Evolutionary conservation across 2,797 vertebrate species (phyloP), one percentile per base, ranked within the genome.

Genomic region (Huso huso): DNA sequence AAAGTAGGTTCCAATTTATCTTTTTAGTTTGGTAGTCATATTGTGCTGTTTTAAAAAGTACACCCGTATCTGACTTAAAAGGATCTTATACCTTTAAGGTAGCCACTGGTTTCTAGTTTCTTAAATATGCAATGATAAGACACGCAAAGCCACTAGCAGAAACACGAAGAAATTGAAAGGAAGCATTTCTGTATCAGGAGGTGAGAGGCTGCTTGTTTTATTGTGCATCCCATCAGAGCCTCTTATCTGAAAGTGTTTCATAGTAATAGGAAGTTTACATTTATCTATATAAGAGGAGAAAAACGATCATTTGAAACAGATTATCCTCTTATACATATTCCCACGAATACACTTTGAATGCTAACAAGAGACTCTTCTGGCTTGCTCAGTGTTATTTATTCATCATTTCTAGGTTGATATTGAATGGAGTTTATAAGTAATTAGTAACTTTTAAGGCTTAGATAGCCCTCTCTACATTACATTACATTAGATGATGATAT

Each of bases 161-260:
- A 62, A 23, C 61, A 9, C 52, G 6, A 55, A 55, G 61, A 7
- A 62, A 23, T 6, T 2, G 7, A 37, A 62, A 62, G 61, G 23
- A 62, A 23, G 23, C 6, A n/a, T n/a, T 18, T 62, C 23, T 62
- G 13, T 23, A 37, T 37, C n/a, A 62, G 61, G 15, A 62, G 15
- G 61, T 2, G 61, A 55, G 12, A 3, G 61, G 23, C 61, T 18
- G 61, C 7, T 62, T 62, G 61, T 2, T 62, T 62, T 62, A 2
- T 62, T 4, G 1, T 7, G 61, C 61, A 6, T 62, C 37, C 8
- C 61, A 62, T 62, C 18, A 18, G 3, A 23, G 61, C 37, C 8
- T 18, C 61, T 62, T 62, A 62, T 62, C 61, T 62, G 61, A 23
- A 2, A 62, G 61, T 18, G 11, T 62, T 62, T 18, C 37, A 62